These are phyloP conservation scores for Phoenoteleia sp. DNA, from an alignment of 2,888 invertebrate species.

Conservation along the genomic window DNA sequence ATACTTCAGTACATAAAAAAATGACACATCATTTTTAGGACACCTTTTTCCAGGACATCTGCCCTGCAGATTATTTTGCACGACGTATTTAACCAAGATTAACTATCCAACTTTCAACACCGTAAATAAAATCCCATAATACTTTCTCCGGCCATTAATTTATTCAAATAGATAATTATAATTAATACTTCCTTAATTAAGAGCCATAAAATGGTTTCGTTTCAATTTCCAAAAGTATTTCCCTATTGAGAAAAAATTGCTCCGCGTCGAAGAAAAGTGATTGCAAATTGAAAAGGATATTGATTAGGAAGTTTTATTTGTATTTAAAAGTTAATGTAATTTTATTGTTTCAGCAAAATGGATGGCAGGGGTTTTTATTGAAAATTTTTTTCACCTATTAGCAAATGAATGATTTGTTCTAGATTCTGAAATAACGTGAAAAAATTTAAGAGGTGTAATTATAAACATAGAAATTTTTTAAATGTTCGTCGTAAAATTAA, in stretches of 20 bases:
- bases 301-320: too few relatives aligned
- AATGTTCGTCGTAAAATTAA: too few relatives aligned
- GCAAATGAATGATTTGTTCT: too few relatives aligned
- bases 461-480: too few relatives aligned
- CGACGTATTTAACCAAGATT: neutral
- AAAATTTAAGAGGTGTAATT: too few relatives aligned
- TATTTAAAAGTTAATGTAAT: too few relatives aligned
- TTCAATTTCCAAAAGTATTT: neutral
- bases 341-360: too few relatives aligned
- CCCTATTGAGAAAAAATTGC: neutral
- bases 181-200: conserved; percentile 14
- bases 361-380: too few relatives aligned
- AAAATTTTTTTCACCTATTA: too few relatives aligned
- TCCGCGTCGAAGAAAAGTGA: too few relatives aligned
- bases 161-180: neutral
- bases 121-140: conserved; percentile 21
- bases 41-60: conserved; percentile 6
- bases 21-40: neutral
- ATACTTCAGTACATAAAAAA: neutral
- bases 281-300: too few relatives aligned
- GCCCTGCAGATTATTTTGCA: neutral
- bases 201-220: neutral
- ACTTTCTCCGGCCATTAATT: conserved; percentile 23
- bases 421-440: too few relatives aligned
- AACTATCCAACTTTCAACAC: conserved; percentile 25